These are phyloP conservation scores for Pandemis corylana DNA, from an alignment of 2,888 invertebrate genomes.

Conservation along the genomic window DNA sequence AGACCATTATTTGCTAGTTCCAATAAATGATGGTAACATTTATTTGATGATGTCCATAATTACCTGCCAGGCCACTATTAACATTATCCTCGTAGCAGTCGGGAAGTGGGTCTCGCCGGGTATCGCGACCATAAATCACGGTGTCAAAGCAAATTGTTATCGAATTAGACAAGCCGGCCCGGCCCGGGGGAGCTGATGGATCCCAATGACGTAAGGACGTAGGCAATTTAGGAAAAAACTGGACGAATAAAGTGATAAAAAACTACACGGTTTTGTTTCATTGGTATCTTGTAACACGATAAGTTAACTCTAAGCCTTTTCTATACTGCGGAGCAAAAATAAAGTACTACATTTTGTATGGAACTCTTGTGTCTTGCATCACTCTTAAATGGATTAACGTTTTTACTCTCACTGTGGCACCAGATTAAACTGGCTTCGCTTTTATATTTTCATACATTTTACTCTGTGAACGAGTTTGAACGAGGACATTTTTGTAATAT, in stretches of 20 bases:
- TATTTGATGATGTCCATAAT: conserved; percentile 38
- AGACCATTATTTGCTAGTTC: background rate
- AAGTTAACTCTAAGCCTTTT: background rate
- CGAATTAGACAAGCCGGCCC: conserved; percentile 63
- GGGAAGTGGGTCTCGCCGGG: conserved; percentile 48
- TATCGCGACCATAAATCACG: conserved; percentile 72
- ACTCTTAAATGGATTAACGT: no score
- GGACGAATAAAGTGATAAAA: background rate
- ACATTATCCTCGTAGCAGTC: conserved; percentile 28
- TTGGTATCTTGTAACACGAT: background rate
- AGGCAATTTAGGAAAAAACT: conserved; percentile 26
- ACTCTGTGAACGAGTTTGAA: no score
- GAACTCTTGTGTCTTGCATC: no score
- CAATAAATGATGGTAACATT: conserved; percentile 19
- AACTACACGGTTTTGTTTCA: background rate
- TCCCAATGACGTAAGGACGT: conserved; percentile 33
- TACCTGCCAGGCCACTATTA: conserved; percentile 31
- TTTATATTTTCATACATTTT: background rate
- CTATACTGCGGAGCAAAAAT: no score
- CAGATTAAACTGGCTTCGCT: background rate
- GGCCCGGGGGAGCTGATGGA: conserved; percentile 45
- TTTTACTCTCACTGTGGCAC: background rate
- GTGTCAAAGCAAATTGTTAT: conserved; percentile 73
- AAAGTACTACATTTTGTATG: no score
- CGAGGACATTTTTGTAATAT: background rate